Percentiles rank a stretch among this genome's conserved stretches.
phyloP scores from a whole-genome alignment of 2,113 vertebrate genomes.

The Hippocampus guttulatus region DNA sequence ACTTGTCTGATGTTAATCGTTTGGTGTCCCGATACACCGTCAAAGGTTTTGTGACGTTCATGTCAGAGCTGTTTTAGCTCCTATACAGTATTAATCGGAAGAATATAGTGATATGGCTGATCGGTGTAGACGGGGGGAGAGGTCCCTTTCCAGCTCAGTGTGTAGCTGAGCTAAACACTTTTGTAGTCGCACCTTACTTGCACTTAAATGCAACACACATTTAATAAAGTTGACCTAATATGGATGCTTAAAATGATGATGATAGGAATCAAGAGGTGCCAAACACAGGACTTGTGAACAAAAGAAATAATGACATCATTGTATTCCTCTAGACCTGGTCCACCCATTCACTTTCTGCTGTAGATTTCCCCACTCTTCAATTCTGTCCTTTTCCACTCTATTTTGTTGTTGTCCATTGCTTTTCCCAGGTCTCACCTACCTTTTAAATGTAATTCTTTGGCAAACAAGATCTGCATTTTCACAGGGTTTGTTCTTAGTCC shows the following conservation, averaged over 20 bases:
- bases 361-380: conserved; percentile 8
- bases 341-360: conserved; percentile 8
- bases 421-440: background rate
- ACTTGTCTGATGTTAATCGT: background rate
- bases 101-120: conserved; percentile 2
- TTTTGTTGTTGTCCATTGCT: conserved; percentile 2
- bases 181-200: conserved; percentile 40
- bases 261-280: conserved; percentile 5
- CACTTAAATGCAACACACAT: conserved; percentile 17
- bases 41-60: background rate
- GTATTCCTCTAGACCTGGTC: conserved; percentile 10
- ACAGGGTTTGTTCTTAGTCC: conserved; percentile 18
- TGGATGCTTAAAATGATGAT: conserved; percentile 1
- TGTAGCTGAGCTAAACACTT: conserved; percentile 4
- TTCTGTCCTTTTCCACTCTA: background rate
- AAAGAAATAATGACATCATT: conserved; percentile 12
- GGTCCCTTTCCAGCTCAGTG: background rate
- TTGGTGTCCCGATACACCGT: background rate
- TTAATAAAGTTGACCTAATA: conserved; percentile 8
- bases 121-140: background rate
- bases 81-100: background rate
- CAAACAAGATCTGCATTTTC: conserved; percentile 23
- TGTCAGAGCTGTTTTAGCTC: background rate
- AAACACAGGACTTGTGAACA: conserved; percentile 15
- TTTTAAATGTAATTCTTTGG: conserved; percentile 4